These are phyloP conservation scores for Trachymyrmex cornetzi DNA, from an alignment of 1,140 invertebrate species.

Conservation along the genomic window DNA sequence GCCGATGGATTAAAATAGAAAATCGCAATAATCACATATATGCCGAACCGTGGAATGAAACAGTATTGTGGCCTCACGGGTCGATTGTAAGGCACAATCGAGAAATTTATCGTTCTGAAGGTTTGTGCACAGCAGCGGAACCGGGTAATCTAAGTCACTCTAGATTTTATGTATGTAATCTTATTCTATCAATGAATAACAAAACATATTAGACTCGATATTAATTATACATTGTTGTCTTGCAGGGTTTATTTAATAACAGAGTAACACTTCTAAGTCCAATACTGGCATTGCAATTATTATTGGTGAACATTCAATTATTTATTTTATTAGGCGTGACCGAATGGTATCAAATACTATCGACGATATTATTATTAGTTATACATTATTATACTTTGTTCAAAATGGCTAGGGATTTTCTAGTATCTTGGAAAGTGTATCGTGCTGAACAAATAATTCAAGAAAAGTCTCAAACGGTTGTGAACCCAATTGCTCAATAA, in stretches of 20 bases:
- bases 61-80: slow-evolving; percentile 92
- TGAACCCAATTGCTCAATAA: slow-evolving; percentile 69
- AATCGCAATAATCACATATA: slow-evolving; percentile 88
- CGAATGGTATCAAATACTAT: slow-evolving; percentile 97
- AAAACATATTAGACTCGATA: slow-evolving; percentile 19
- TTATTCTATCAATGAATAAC: neutral
- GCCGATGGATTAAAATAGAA: slow-evolving; percentile 93
- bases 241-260: slow-evolving; percentile 95
- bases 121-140: slow-evolving; percentile 91
- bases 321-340: slow-evolving; percentile 91
- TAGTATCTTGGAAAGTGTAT: slow-evolving; percentile 94
- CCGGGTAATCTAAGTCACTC: slow-evolving; percentile 94
- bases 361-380: slow-evolving; percentile 93
- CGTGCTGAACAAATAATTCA: slow-evolving; percentile 91
- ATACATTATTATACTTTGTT: slow-evolving; percentile 97
- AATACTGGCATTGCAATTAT: slow-evolving; percentile 91
- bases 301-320: slow-evolving; percentile 92
- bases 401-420: slow-evolving; percentile 94
- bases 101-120: slow-evolving; percentile 93
- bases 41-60: slow-evolving; percentile 91
- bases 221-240: slow-evolving; percentile 53
- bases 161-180: slow-evolving; percentile 93
- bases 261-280: slow-evolving; percentile 93
- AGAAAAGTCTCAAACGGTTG: slow-evolving; percentile 81
- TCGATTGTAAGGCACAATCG: slow-evolving; percentile 93